phyloP scores from a whole-genome alignment of 2,113 vertebrate genomes.

The Brachypodius melanocephalos region DNA sequence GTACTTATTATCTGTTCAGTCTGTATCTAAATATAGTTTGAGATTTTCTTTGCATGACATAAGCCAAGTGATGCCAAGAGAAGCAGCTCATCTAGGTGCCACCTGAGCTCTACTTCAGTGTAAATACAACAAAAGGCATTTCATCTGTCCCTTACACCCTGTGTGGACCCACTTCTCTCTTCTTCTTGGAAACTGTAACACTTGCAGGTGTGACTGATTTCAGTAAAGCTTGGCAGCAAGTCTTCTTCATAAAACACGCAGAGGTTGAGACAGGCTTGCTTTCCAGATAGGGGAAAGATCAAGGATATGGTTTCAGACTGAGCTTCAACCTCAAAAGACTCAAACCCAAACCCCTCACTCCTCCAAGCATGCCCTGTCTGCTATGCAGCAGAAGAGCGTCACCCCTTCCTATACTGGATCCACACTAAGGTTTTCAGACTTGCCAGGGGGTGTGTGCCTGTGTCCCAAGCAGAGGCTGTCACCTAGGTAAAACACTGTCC shows the following conservation, averaged over 20 bases:
- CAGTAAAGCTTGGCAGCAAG: background rate
- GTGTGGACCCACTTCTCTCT: background rate
- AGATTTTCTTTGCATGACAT: background rate
- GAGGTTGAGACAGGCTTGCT: background rate
- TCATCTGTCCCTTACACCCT: background rate
- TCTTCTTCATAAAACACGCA: background rate
- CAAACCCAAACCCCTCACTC: background rate
- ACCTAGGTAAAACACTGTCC: background rate
- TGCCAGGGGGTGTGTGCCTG: too few relatives aligned
- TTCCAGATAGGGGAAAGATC: background rate
- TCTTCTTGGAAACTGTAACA: background rate
- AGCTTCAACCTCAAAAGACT: background rate
- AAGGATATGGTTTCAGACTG: background rate
- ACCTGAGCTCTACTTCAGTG: background rate
- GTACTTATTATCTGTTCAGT: background rate
- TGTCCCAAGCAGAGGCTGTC: background rate
- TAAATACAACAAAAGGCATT: background rate
- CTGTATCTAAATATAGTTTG: background rate
- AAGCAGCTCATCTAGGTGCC: background rate
- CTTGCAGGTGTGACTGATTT: background rate
- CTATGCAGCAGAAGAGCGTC: background rate
- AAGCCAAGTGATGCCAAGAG: background rate
- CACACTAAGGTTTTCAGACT: background rate
- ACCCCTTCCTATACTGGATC: background rate
- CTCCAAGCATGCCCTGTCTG: background rate